These are phyloP conservation scores for Eudyptes chrysolophus DNA, from an alignment of 2,113 vertebrate species.

Conservation along the genomic window DNA sequence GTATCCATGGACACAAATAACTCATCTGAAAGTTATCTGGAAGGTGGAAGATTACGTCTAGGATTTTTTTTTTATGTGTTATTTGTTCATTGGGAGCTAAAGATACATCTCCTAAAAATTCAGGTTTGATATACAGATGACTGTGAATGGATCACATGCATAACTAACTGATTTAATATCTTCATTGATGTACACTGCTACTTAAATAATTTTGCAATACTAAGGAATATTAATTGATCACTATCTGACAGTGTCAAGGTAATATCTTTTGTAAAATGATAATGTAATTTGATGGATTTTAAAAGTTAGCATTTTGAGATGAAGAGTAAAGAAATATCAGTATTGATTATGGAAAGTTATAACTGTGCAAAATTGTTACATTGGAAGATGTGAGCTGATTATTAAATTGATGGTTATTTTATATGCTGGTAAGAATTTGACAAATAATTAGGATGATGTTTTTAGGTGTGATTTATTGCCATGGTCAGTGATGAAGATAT, in stretches of 20 bases:
- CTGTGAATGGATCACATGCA: rapidly evolving
- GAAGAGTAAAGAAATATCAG: not conserved
- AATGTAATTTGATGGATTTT: not conserved
- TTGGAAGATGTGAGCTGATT: not conserved
- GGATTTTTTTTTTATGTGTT: not conserved
- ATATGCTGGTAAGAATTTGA: not conserved
- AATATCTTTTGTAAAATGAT: not conserved
- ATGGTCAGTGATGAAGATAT: not conserved
- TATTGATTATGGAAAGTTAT: not conserved
- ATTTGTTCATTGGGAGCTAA: not conserved
- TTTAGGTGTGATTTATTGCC: not conserved
- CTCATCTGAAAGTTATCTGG: not conserved
- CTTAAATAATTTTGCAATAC: not conserved
- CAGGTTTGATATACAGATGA: not conserved
- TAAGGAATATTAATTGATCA: not conserved
- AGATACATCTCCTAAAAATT: not conserved
- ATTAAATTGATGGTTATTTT: not conserved
- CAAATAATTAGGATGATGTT: not conserved
- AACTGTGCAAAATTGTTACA: not conserved
- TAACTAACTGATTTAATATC: not conserved
- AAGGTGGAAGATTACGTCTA: not conserved
- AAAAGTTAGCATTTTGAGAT: not conserved
- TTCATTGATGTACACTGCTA: not conserved
- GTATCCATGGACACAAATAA: constrained; percentile 25
- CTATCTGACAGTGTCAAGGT: not conserved